Conservation (phyloP, 2,797 vertebrate species). For the Calcarius lapponicus region DNA sequence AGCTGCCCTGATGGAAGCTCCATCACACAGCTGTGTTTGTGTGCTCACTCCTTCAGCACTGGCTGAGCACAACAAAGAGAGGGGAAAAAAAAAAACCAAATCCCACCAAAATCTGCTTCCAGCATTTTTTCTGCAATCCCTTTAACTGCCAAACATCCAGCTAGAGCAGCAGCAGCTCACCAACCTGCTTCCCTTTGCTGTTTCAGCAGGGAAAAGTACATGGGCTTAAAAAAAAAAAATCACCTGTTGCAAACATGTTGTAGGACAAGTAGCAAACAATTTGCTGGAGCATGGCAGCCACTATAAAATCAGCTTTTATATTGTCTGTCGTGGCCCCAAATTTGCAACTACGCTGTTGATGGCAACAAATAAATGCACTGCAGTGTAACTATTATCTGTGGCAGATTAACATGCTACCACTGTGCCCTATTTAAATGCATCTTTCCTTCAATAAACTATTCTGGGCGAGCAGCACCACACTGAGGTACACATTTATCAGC, state of each 20-base stretch:
- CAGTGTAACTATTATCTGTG: constrained; percentile 65
- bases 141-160: neutral
- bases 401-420: constrained; percentile 64
- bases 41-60: neutral
- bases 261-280: constrained; percentile 39
- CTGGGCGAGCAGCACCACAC: constrained; percentile 53
- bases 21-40: neutral
- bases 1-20: neutral
- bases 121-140: neutral
- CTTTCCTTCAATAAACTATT: constrained; percentile 54
- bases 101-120: neutral
- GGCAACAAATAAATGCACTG: constrained; percentile 63
- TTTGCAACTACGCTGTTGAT: constrained; percentile 41
- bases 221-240: neutral
- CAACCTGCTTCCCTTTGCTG: neutral
- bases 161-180: neutral
- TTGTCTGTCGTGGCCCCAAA: constrained; percentile 13
- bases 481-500: constrained; percentile 53
- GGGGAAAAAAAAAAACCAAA: accelerated
- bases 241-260: constrained; percentile 48
- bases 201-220: neutral
- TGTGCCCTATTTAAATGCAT: constrained; percentile 58
- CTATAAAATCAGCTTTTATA: constrained; percentile 47
- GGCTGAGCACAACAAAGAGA: neutral
- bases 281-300: constrained; percentile 13